phyloP scores from a whole-genome alignment of 2,797 vertebrate genomes.

The Myotis planiceps region DNA sequence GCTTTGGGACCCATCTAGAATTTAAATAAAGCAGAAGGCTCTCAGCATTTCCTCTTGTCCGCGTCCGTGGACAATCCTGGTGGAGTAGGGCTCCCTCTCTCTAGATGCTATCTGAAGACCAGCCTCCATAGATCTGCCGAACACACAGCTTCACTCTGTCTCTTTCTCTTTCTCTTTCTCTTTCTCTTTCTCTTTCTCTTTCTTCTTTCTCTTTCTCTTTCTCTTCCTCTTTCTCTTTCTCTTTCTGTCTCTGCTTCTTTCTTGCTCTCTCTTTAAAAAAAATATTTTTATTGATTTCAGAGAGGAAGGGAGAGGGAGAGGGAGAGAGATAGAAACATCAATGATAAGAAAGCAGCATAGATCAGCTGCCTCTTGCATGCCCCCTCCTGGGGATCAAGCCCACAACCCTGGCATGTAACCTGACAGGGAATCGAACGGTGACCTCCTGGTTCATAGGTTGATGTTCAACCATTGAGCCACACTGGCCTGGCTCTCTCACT shows the following conservation, averaged over 20 bases:
- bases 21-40: background rate
- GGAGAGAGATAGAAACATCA: too few relatives aligned
- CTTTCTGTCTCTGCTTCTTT: background rate
- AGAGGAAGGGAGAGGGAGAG: too few relatives aligned
- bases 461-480: too few relatives aligned
- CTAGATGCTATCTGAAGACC: background rate
- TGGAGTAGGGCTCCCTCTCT: background rate
- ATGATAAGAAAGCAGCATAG: too few relatives aligned
- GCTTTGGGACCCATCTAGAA: background rate
- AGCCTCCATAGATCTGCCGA: background rate
- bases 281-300: too few relatives aligned
- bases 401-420: too few relatives aligned
- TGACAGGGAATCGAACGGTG: too few relatives aligned
- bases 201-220: too few relatives aligned
- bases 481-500: background rate
- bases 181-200: background rate
- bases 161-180: background rate
- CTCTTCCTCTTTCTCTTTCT: too few relatives aligned
- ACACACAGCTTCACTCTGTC: background rate
- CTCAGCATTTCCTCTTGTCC: background rate
- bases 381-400: too few relatives aligned
- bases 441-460: too few relatives aligned
- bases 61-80: background rate
- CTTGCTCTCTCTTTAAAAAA: background rate
- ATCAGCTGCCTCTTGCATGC: too few relatives aligned